Evolutionary conservation across 2,113 vertebrate genomes (phyloP), one percentile per base, ranked within the genome.

Genomic region (Tonatia bakeri): DNA sequence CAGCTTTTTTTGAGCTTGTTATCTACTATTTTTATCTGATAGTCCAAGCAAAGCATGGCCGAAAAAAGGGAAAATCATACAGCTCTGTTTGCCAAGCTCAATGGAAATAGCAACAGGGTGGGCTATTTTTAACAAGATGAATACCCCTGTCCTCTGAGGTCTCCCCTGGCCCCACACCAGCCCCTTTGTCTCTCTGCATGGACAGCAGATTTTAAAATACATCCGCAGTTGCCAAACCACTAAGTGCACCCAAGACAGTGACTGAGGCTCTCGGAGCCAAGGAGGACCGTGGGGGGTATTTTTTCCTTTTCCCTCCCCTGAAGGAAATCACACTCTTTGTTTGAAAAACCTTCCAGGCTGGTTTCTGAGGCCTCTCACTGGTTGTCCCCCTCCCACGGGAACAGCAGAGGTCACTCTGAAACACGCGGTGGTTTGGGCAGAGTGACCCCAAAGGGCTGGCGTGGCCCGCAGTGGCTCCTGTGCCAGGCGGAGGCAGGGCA

Each of bases 111-210:
- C 98, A 98, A 98, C 96, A 24, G 94, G 95, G 90, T 97, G 98
- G 97, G 97, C 96, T 99, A 99, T 99, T 98, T 99, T 98, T 98
- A 98, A 98, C 97, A 98, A 98, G 98, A 98, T 98, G 98, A 98
- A 98, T 98, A 98, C 82, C 69, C 98, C 97, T 97, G 98, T 98
- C 97, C 98, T 97, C 96, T 97, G 98, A 98, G 98, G 97, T 98
- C 98, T 98, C 98, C 98, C 98, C 98, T 97, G 97, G 98, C 97
- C 98, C 97, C 97, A 98, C 97, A 98, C 98, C 98, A 98, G 97
- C 96, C 97, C 98, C 98, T 98, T 98, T 99, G 98, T 98, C 97
- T 98, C 98, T 96, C 92, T 97, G 98, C 97, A 3, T 95, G 96
- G 98, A 97, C 98, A 98, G 98, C 97, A 98, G 98, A 98, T 98